Base-by-base conservation (phyloP, 2,797 vertebrate species). In the Novumbra hubbsi region DNA sequence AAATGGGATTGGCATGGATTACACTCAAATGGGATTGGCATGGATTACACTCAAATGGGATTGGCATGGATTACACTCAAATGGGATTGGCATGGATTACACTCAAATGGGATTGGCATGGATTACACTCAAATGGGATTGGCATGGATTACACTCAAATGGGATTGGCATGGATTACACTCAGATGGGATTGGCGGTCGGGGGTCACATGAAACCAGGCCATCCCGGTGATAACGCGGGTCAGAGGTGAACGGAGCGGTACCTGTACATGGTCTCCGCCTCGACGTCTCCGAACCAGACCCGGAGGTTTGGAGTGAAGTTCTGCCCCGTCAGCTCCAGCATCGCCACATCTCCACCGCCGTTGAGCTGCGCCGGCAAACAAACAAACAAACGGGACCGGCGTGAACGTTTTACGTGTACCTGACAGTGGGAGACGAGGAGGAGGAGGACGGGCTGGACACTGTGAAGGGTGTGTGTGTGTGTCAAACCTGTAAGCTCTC, bases 231-330 rank as follows among this genome's bases (percentile, higher is more conserved):
- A 27, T 63, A 16, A 14, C 14, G 24, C 12, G 15, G 6, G 17
- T 4, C n/a, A n/a, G 2, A 41, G 12, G 17, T 12, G 17, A 41
- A 30, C 15, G 0, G 15, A 3, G 14, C 5, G 24, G 41, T 87
- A 99, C 98, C 98, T 97, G 94, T 99, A 99, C 98, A 99, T 99
- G 38, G 98, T 99, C 92, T 99, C 98, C 0, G 98, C 98, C 93
- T 99, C 98, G 4, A 99, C 98, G 68, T 99, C 98, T 74, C 98
- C 98, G 82, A 99, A 99, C 98, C 98, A 99, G 83, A 99, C 98
- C 82, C 98, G 94, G 84, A 99, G 93, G 92, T 98, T 98, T 85
- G 98, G 95, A 93, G 96, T 98, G 94, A 99, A 99, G 90, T 99
- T 99, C 92, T 99, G 98, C 85, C 98, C 98, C 14, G 98, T 99